These are phyloP conservation scores for Perca schrenkii DNA, from an alignment of 2,113 vertebrate genomes.

Conservation along the genomic window DNA sequence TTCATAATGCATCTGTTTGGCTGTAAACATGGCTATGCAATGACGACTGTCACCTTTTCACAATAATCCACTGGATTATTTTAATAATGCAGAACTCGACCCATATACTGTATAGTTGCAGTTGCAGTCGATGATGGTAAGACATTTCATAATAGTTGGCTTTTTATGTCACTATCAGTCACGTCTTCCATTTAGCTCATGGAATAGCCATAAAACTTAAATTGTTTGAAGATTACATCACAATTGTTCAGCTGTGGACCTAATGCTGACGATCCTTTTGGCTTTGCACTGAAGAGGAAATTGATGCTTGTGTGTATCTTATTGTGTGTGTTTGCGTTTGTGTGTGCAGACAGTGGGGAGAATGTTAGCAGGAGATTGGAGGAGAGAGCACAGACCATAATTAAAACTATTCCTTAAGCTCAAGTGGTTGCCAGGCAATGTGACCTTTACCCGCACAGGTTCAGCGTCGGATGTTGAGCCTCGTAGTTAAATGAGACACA, in stretches of 20 bases:
- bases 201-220: neutral
- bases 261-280: constrained; percentile 56
- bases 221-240: constrained; percentile 29
- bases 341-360: constrained; percentile 43
- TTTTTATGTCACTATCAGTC: neutral
- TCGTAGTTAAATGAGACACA: constrained; percentile 58
- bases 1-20: neutral
- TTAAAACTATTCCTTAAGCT: constrained; percentile 81
- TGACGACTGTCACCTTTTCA: neutral
- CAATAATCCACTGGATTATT: neutral
- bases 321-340: constrained; percentile 18
- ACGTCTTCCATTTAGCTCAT: neutral
- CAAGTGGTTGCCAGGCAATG: constrained; percentile 79
- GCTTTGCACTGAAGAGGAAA: constrained; percentile 65
- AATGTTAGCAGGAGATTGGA: constrained; percentile 62
- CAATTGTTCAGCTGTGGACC: constrained; percentile 37
- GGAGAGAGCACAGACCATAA: constrained; percentile 70
- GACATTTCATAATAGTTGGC: neutral
- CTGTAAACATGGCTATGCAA: neutral
- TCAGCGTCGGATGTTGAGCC: constrained; percentile 44
- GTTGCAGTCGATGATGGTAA: neutral
- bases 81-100: neutral
- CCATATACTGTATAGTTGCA: neutral
- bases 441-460: constrained; percentile 74
- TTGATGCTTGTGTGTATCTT: constrained; percentile 48